Percentiles rank a stretch among this genome's conserved stretches.
These are phyloP conservation scores for Hydrotaea cyrtoneurina DNA, from an alignment of 2,888 invertebrate genomes.

Conservation along the genomic window DNA sequence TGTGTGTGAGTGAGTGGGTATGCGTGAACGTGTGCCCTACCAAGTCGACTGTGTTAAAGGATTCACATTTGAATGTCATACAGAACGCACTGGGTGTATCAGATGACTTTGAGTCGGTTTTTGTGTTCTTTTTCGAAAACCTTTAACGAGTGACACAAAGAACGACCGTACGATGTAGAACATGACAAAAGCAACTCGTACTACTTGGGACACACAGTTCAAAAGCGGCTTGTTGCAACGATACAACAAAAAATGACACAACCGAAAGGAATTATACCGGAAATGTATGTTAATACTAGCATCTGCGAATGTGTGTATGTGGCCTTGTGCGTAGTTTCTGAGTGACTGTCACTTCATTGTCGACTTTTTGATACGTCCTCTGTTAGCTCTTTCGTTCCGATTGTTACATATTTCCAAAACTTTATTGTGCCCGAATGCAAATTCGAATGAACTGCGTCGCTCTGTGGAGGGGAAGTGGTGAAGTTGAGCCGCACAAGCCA, in stretches of 20 bases:
- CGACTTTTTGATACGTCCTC: slow-evolving; percentile 50
- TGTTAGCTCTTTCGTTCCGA: slow-evolving; percentile 45
- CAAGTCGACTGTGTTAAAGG: slow-evolving; percentile 48
- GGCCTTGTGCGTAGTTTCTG: slow-evolving; percentile 46
- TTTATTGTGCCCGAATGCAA: slow-evolving; percentile 30
- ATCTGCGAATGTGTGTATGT: background rate
- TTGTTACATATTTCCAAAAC: slow-evolving; percentile 46
- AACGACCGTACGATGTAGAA: slow-evolving; percentile 5
- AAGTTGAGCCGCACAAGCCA: slow-evolving; percentile 61
- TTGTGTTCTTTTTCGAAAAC: slow-evolving; percentile 37
- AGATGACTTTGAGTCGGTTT: slow-evolving; percentile 46
- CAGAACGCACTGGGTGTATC: slow-evolving; percentile 45
- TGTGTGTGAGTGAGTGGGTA: background rate
- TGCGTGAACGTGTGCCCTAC: background rate
- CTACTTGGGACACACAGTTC: slow-evolving; percentile 17
- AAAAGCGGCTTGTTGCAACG: slow-evolving; percentile 35
- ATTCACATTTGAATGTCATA: slow-evolving; percentile 58
- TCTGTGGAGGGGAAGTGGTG: slow-evolving; percentile 46
- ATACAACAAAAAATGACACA: slow-evolving; percentile 20
- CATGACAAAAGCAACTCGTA: slow-evolving; percentile 26
- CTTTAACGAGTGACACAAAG: slow-evolving; percentile 42
- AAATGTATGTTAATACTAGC: slow-evolving; percentile 51
- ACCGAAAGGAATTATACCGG: slow-evolving; percentile 47
- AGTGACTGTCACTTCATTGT: slow-evolving; percentile 59
- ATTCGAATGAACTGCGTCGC: slow-evolving; percentile 8